Evolutionary conservation across 1,140 invertebrate genomes (phyloP).

Genomic region (Euschistus heros): DNA sequence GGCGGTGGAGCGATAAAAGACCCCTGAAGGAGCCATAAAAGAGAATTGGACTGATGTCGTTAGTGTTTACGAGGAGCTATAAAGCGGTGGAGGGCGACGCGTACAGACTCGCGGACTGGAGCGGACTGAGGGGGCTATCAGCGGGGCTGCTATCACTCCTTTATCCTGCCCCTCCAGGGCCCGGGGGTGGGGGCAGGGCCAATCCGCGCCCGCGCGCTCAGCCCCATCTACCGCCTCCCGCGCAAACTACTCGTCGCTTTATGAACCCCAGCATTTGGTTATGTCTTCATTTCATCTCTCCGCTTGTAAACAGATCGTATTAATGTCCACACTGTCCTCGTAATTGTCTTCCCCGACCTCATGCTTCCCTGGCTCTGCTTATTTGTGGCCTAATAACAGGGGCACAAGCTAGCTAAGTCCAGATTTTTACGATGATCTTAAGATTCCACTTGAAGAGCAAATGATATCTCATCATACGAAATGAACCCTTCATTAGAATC

Average conservation of each 20-base stretch:
- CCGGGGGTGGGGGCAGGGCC: constrained; percentile 10
- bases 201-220: constrained; percentile 4
- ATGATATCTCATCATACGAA: too few species aligned
- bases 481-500: too few species aligned
- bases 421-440: too few species aligned
- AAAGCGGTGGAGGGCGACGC: constrained; percentile 13
- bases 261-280: constrained; percentile 16
- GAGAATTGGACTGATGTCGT: constrained; percentile 17
- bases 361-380: background rate
- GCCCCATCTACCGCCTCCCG: constrained; percentile 12
- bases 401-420: too few species aligned
- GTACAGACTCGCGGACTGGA: background rate
- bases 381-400: too few species aligned
- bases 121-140: background rate
- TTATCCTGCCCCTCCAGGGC: constrained; percentile 8
- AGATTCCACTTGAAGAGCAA: too few species aligned
- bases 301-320: constrained; percentile 13
- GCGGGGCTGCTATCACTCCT: constrained; percentile 12
- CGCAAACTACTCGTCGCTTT: constrained; percentile 19
- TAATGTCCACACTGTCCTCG: constrained; percentile 8
- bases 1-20: constrained; percentile 20
- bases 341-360: constrained; percentile 4
- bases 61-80: constrained; percentile 1
- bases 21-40: constrained; percentile 24
- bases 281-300: constrained; percentile 14